Conservation (phyloP, 2,888 invertebrate genomes). For the Molorchus minor region DNA sequence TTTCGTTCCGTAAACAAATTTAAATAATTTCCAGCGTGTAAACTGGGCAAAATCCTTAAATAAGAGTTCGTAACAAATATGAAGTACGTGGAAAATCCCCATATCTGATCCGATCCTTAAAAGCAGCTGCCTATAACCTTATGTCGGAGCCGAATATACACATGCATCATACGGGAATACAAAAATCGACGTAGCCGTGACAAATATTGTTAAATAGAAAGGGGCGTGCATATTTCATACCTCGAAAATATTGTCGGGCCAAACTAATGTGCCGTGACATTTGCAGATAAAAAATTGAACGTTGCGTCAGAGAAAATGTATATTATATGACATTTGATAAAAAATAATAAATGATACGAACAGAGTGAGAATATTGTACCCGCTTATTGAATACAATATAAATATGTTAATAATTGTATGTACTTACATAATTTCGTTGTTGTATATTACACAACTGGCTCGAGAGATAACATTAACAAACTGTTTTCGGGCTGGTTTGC, state of each 20-base stretch:
- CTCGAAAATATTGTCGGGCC: conserved; percentile 43
- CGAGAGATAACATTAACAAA: too few relatives aligned
- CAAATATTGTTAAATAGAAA: conserved; percentile 51
- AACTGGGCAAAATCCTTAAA: neutral
- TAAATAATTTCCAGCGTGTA: neutral
- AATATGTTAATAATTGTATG: too few relatives aligned
- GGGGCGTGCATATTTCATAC: conserved; percentile 50
- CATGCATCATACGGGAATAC: conserved; percentile 34
- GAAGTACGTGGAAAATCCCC: conserved; percentile 29
- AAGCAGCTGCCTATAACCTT: conserved; percentile 43
- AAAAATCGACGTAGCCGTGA: conserved; percentile 47
- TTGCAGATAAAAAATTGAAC: conserved; percentile 33
- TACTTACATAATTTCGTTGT: too few relatives aligned
- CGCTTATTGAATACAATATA: too few relatives aligned
- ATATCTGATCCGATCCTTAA: conserved; percentile 44
- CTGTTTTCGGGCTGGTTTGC: too few relatives aligned
- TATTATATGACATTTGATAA: conserved; percentile 33
- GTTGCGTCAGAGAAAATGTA: conserved; percentile 28
- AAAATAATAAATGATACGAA: conserved; percentile 18
- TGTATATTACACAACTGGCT: too few relatives aligned
- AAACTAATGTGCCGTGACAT: conserved; percentile 34
- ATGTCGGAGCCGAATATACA: conserved; percentile 39
- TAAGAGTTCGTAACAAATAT: conserved; percentile 19
- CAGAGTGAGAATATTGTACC: conserved; percentile 8
- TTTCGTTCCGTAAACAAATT: neutral